Evolutionary conservation across 1,140 invertebrate genomes (phyloP), one percentile per base, ranked within the genome.

Genomic region (Heliconius hermathena): DNA sequence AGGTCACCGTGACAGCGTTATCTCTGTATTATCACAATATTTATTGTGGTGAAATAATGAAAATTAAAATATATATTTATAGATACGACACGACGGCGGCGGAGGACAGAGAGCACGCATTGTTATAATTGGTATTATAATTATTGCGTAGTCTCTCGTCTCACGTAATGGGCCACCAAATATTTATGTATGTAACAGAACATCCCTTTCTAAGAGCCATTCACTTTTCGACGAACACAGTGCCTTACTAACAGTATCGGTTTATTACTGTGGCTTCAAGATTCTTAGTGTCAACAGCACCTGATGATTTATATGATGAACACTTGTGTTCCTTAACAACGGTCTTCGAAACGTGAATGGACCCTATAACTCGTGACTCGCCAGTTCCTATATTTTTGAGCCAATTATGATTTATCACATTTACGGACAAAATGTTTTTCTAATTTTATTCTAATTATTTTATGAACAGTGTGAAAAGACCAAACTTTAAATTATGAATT

Each of bases 1-100:
- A 78, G 78, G 83, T 85, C 81, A 83, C 84, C 82, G 74, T 84
- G 82, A 78, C 85, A 82, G 79, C 78, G 66, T 75, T 49, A 74
- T 66, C 38, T 78, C 71, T 75, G 22, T 66, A 66, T 16, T 66
- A 11, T 26, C 20, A 60, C 9, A 60, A 60, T 66, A 76, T 78
- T 73, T 52, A 41, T 73, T 46, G 75, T 76, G 1, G 29, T 11
- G 22, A 57, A 41, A 66, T 57, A 49, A 74, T 77, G 54, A 29
- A 41, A 79, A 81, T 20, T 70, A 70, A 74, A n/a, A 41, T 16
- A 18, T 26, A 74, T 77, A 41, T 5, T 3, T 60, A 46, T 46
- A 20, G 18, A 46, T 79, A 73, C 76, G 78, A 82, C 83, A 84
- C 83, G 83, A 78, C 83, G 83, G 78, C 81, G 81, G 79, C 72